Percentiles rank a stretch among this genome's conserved stretches.
Evolutionary conservation across 1,140 invertebrate genomes (phyloP).

Genomic region (Harlomillsia oculata): DNA sequence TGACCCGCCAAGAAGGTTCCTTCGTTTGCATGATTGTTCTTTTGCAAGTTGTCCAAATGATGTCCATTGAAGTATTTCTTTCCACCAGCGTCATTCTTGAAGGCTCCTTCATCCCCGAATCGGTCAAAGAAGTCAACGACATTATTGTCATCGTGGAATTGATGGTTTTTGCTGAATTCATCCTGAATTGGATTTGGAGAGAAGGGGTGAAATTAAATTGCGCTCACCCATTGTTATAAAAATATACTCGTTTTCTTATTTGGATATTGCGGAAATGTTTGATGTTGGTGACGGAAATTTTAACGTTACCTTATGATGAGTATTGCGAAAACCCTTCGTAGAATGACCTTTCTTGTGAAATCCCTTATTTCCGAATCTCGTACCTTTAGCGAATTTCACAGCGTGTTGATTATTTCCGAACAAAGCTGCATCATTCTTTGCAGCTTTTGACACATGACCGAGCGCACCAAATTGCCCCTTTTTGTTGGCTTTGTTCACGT

Average conservation of each 20-base stretch:
- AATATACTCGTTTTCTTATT: not conserved
- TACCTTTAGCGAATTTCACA: conserved; percentile 26
- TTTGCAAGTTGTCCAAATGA: conserved; percentile 28
- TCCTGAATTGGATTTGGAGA: no score
- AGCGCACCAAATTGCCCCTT: conserved; percentile 28
- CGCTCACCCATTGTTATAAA: not conserved
- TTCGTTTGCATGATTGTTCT: conserved; percentile 27
- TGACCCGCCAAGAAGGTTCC: conserved; percentile 29
- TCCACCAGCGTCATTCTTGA: conserved; percentile 30
- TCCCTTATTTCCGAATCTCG: conserved; percentile 28
- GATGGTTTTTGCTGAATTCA: conserved; percentile 28
- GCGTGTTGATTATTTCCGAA: conserved; percentile 29
- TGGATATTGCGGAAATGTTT: no score
- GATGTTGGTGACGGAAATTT: not conserved
- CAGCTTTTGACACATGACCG: conserved; percentile 23
- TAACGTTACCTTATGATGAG: conserved; percentile 28
- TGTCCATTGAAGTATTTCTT: conserved; percentile 31
- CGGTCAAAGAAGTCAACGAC: conserved; percentile 30
- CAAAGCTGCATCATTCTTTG: conserved; percentile 20
- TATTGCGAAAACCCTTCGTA: conserved; percentile 33
- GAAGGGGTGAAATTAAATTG: no score
- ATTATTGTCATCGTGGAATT: conserved; percentile 32
- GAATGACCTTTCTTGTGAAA: conserved; percentile 32
- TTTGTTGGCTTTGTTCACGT: conserved; percentile 31
- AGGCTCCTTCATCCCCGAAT: conserved; percentile 35